Evolutionary conservation across 2,113 vertebrate species (phyloP).

Genomic region (Amphiprion ocellaris): DNA sequence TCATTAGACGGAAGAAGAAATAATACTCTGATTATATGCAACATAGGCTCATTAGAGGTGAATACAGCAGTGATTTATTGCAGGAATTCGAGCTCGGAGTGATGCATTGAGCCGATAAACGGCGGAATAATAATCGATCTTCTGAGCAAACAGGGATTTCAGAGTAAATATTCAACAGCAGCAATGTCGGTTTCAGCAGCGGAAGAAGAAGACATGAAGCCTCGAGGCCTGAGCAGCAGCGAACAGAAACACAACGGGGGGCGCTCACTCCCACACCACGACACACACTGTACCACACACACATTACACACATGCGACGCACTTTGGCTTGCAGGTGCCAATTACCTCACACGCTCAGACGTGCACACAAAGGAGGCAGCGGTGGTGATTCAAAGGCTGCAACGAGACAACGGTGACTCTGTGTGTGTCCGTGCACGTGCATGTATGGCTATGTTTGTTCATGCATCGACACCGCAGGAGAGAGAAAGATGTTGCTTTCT

Average conservation of each 20-base stretch:
- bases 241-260: slow-evolving; percentile 58
- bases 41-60: slow-evolving; percentile 16
- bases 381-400: slow-evolving; percentile 54
- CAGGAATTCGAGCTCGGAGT: neutral
- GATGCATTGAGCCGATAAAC: neutral
- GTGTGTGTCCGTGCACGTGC: neutral
- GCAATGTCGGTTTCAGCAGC: slow-evolving; percentile 29
- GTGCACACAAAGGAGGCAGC: slow-evolving; percentile 21
- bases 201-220: slow-evolving; percentile 44
- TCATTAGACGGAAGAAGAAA: slow-evolving; percentile 48
- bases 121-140: slow-evolving; percentile 44
- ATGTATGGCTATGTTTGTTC: slow-evolving; percentile 23
- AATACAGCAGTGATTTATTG: slow-evolving; percentile 10
- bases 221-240: slow-evolving; percentile 47
- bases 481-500: slow-evolving; percentile 29
- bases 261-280: slow-evolving; percentile 46
- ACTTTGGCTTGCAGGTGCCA: slow-evolving; percentile 42
- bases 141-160: slow-evolving; percentile 12
- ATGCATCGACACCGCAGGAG: slow-evolving; percentile 40
- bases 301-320: neutral
- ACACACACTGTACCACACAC: slow-evolving; percentile 27
- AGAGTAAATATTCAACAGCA: too few species aligned
- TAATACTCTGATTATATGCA: slow-evolving; percentile 29
- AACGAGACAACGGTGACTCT: slow-evolving; percentile 6
- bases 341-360: slow-evolving; percentile 36